phyloP scores from a whole-genome alignment of 2,113 vertebrate species.

The Glaucidium brasilianum region DNA sequence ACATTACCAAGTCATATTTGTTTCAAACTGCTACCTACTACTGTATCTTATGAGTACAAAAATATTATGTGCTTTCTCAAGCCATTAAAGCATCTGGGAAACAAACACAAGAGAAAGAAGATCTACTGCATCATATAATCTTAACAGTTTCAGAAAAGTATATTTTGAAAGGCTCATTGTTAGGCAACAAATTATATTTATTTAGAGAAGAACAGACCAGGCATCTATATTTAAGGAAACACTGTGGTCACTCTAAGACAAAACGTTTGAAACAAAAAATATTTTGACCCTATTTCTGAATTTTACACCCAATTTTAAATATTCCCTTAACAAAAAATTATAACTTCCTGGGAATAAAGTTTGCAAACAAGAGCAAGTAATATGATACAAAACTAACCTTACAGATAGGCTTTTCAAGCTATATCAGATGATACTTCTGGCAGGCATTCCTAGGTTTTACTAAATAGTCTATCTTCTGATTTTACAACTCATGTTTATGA shows the following conservation, averaged over 20 bases:
- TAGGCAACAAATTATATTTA: not conserved
- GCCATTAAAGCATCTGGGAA: not conserved
- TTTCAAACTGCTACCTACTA: not conserved
- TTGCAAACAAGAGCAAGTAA: not conserved
- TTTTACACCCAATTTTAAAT: not conserved
- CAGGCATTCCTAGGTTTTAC: not conserved
- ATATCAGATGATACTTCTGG: not conserved
- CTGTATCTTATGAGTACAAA: not conserved
- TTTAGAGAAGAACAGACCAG: not conserved
- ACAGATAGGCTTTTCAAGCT: not conserved
- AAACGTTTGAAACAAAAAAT: not conserved
- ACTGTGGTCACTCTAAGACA: not conserved
- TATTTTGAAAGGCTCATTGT: not conserved
- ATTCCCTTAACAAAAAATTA: not conserved
- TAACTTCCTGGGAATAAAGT: not conserved
- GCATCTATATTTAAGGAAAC: not conserved
- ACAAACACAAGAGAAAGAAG: not conserved
- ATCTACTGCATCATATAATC: not conserved
- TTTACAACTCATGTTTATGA: not conserved
- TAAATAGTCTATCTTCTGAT: not conserved
- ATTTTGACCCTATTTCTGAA: not conserved
- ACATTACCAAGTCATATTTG: not conserved
- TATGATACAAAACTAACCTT: not conserved
- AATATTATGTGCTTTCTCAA: not conserved
- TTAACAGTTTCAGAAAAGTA: not conserved